Percentiles rank a stretch among this genome's conserved stretches.
phyloP scores from a whole-genome alignment of 2,888 invertebrate species.

The Pandemis corylana region DNA sequence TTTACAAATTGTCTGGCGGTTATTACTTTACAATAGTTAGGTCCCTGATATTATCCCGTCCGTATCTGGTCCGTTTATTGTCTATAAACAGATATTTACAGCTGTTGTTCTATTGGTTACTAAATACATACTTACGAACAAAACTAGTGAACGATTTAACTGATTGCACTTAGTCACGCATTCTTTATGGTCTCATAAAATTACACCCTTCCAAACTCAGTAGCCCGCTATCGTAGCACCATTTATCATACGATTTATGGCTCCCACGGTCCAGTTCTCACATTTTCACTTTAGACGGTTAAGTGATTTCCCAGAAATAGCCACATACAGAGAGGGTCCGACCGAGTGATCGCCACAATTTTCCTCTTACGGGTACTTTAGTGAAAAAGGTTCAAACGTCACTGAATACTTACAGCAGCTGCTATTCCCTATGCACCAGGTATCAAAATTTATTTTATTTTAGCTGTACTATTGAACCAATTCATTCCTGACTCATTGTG shows the following conservation, averaged over 20 bases:
- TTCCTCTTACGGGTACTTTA: background rate
- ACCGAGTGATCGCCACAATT: background rate
- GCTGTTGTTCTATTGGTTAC: slow-evolving; percentile 4
- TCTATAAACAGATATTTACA: slow-evolving; percentile 12
- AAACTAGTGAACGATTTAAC: slow-evolving; percentile 23
- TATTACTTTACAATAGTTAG: slow-evolving; percentile 4
- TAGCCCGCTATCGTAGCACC: slow-evolving; percentile 23
- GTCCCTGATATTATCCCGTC: background rate
- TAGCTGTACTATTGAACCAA: no score
- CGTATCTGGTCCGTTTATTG: background rate
- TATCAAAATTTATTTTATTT: background rate
- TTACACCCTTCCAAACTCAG: slow-evolving; percentile 36
- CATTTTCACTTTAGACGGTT: slow-evolving; percentile 2
- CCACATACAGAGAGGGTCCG: slow-evolving; percentile 7
- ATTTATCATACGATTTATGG: slow-evolving; percentile 40
- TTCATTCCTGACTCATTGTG: no score
- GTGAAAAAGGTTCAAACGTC: background rate
- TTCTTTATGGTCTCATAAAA: slow-evolving; percentile 34
- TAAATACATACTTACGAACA: background rate
- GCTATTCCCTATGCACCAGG: background rate
- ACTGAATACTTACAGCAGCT: background rate
- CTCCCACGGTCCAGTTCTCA: slow-evolving; percentile 12
- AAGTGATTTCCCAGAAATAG: slow-evolving; percentile 13
- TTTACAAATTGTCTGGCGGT: background rate
- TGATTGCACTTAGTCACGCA: slow-evolving; percentile 42